These are phyloP conservation scores for Doryteuthis pealeii DNA, from an alignment of 1,140 invertebrate genomes.

Conservation along the genomic window DNA sequence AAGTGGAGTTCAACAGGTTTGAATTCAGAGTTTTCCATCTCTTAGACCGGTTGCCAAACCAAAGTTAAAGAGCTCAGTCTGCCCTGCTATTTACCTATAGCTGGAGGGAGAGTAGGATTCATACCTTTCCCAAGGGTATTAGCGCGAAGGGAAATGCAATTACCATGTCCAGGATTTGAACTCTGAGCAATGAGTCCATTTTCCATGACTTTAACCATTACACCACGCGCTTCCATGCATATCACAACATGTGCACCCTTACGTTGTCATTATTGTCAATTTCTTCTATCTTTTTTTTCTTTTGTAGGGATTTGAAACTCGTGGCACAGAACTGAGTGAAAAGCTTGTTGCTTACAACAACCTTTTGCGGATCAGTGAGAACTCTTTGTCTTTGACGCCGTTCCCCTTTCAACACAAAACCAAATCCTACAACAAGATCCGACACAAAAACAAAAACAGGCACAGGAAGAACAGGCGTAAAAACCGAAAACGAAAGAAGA, in stretches of 20 bases:
- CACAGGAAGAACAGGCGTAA: not conserved
- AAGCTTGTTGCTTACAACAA: constrained; percentile 81
- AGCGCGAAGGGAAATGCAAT: too few relatives aligned
- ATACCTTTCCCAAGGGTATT: too few relatives aligned
- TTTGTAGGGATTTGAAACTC: constrained; percentile 81
- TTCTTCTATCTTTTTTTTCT: constrained; percentile 26
- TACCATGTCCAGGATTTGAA: too few relatives aligned
- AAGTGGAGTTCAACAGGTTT: too few relatives aligned
- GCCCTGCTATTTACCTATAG: too few relatives aligned
- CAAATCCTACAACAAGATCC: not conserved
- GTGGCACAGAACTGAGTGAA: constrained; percentile 78
- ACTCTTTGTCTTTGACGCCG: constrained; percentile 75
- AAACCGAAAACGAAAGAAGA: constrained; percentile 16
- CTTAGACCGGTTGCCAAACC: too few relatives aligned
- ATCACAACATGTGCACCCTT: not conserved
- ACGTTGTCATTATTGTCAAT: too few relatives aligned
- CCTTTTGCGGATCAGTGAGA: constrained; percentile 73
- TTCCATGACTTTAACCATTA: too few relatives aligned
- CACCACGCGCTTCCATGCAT: not conserved
- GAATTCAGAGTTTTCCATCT: too few relatives aligned
- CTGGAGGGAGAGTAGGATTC: too few relatives aligned
- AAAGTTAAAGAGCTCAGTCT: too few relatives aligned
- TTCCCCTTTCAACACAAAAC: not conserved
- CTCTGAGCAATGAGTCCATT: too few relatives aligned
- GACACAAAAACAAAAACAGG: not conserved